A percentile compares a stretch with the other conserved stretches of the same genome.
phyloP scores from a whole-genome alignment of 2,113 vertebrate genomes.

The Cryptomyrus ogoouensis region DNA sequence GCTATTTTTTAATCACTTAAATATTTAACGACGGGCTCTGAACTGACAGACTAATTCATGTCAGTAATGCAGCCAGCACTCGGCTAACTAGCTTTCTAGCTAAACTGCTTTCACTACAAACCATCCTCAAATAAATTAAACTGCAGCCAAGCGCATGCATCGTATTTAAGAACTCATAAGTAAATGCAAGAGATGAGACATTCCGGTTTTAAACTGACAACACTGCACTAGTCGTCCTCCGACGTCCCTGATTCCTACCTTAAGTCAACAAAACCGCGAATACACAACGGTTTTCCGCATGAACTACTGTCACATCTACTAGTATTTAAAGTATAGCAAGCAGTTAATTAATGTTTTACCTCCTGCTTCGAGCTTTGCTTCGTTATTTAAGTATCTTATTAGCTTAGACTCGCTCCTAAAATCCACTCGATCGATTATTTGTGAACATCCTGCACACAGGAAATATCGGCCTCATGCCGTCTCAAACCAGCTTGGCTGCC shows the following conservation, averaged over 20 bases:
- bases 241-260: constrained; percentile 41
- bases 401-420: constrained; percentile 39
- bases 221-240: constrained; percentile 12
- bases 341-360: constrained; percentile 41
- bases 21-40: not conserved
- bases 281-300: not conserved
- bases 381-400: constrained; percentile 27
- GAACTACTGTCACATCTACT: not conserved
- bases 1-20: not conserved
- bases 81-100: not conserved
- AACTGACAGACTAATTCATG: not conserved
- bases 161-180: not conserved
- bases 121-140: not conserved
- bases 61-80: not conserved
- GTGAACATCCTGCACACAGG: constrained; percentile 38
- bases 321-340: not conserved
- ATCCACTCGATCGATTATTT: constrained; percentile 47
- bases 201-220: constrained; percentile 5
- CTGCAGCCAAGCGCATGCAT: not conserved
- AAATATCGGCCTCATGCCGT: constrained; percentile 39
- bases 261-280: constrained; percentile 49
- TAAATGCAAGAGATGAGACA: not conserved
- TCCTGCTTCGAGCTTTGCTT: constrained; percentile 41
- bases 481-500: not conserved
- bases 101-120: not conserved